Evolutionary conservation across 1,140 invertebrate genomes (phyloP), one percentile per base, ranked within the genome.

Genomic region (Proctacanthus coquilletti): DNA sequence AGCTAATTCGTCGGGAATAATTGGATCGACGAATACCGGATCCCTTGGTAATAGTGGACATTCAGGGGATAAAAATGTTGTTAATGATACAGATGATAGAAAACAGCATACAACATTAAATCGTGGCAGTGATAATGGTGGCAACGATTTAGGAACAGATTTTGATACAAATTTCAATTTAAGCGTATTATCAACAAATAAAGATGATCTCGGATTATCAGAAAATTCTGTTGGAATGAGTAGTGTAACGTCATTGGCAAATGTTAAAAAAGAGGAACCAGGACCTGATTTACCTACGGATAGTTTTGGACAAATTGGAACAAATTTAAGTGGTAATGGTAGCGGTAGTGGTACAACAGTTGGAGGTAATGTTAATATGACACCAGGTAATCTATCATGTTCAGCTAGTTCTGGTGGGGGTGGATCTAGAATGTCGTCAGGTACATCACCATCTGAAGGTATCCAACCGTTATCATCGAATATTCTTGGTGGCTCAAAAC

Each of bases 401-500:
- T 14, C 4, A 33, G 15, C 39, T 8, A 37, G 39, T 19, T 36
- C 20, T 15, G 32, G 32, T 30, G 25, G 21, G 17, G 2, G 25
- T 40, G 18, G 41, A 35, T 21, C 34, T 34, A n/a, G n/a, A n/a
- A n/a, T n/a, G n/a, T n/a, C n/a, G n/a, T n/a, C 32, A n/a, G 15
- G 20, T n/a, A 49, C 41, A 19, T 37, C 46, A 30, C 54, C 62
- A 27, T 49, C 64, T 21, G 71, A 76, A 43, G 69, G 70, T 45
- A 72, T 77, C 11, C 80, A 83, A 51, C 76, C 78, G 15, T 51
- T 83, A 46, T 74, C 78, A 13, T 79, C 77, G 44, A 83, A 83
- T 62, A 74, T 84, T 20, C 72, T 83, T 41, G 76, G 69, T 47
- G 84, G 86, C 60, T 80, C 84, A 57, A 75, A 81, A 39, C 77